phyloP scores from a whole-genome alignment of 2,888 invertebrate species.

The Drosophila setosimentum region DNA sequence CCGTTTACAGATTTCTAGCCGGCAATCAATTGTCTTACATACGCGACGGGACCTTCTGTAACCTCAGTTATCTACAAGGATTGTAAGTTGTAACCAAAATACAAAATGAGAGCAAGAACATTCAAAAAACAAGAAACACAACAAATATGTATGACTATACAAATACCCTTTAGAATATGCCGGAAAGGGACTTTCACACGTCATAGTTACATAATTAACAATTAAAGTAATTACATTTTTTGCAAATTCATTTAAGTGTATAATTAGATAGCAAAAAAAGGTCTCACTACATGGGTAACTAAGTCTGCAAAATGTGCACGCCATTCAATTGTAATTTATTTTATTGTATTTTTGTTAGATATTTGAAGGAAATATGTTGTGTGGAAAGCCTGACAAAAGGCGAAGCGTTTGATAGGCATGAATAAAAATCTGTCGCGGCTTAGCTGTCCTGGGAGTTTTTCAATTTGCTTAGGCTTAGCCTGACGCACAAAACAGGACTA shows the following conservation, averaged over 20 bases:
- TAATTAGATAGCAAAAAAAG: not conserved
- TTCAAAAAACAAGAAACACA: not conserved
- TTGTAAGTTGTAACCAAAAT: constrained; percentile 73
- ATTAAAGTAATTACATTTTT: not conserved
- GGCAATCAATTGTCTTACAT: constrained; percentile 85
- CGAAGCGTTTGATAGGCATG: constrained; percentile 28
- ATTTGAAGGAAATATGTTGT: constrained; percentile 17
- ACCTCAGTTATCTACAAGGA: constrained; percentile 85
- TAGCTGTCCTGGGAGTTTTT: constrained; percentile 47
- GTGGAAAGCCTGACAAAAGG: not conserved
- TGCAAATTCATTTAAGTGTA: not conserved
- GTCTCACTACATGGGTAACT: not conserved
- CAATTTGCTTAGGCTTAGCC: constrained; percentile 54
- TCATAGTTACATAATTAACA: not conserved
- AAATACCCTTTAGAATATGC: constrained; percentile 18
- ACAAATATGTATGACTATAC: constrained; percentile 1
- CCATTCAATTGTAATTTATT: not conserved
- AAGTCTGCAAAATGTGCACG: not conserved
- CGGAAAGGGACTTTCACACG: not conserved
- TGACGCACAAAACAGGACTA: constrained; percentile 10
- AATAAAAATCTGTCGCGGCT: constrained; percentile 53
- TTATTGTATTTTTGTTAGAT: not conserved
- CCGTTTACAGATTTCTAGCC: constrained; percentile 86
- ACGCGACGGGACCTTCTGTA: constrained; percentile 85
- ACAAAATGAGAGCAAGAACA: not conserved